Conservation (phyloP, 2,888 invertebrate genomes). For the Adelognathus sp. region DNA sequence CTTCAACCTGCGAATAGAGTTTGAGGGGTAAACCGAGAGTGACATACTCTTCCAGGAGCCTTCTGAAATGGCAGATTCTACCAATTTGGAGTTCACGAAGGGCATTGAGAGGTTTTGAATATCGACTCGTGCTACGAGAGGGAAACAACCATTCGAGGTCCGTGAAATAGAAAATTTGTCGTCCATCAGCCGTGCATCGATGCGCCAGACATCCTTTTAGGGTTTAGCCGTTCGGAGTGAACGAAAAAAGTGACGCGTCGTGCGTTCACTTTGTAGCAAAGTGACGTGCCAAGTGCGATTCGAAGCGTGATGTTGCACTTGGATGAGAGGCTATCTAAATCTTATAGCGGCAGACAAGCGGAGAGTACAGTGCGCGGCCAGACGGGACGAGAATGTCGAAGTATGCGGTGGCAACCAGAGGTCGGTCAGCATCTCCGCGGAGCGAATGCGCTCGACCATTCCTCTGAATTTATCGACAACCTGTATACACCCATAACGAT, state of each 20-base stretch:
- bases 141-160: too few relatives aligned
- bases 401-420: conserved; percentile 7
- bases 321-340: conserved; percentile 16
- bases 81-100: too few relatives aligned
- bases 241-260: not conserved
- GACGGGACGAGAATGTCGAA: conserved; percentile 26
- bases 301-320: conserved; percentile 19
- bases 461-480: conserved; percentile 80
- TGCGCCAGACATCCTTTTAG: too few relatives aligned
- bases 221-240: not conserved
- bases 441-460: conserved; percentile 70
- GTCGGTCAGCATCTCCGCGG: conserved; percentile 17
- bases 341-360: conserved; percentile 30
- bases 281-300: not conserved
- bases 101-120: too few relatives aligned
- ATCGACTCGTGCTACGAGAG: too few relatives aligned
- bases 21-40: too few relatives aligned
- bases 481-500: conserved; percentile 68
- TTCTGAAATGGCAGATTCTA: too few relatives aligned
- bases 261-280: not conserved
- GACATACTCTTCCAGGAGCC: too few relatives aligned
- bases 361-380: conserved; percentile 32
- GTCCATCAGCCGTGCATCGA: not conserved
- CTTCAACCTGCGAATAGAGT: too few relatives aligned
- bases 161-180: not conserved